Evolutionary conservation across 2,113 vertebrate genomes (phyloP).

Genomic region (Manacus vitellinus): DNA sequence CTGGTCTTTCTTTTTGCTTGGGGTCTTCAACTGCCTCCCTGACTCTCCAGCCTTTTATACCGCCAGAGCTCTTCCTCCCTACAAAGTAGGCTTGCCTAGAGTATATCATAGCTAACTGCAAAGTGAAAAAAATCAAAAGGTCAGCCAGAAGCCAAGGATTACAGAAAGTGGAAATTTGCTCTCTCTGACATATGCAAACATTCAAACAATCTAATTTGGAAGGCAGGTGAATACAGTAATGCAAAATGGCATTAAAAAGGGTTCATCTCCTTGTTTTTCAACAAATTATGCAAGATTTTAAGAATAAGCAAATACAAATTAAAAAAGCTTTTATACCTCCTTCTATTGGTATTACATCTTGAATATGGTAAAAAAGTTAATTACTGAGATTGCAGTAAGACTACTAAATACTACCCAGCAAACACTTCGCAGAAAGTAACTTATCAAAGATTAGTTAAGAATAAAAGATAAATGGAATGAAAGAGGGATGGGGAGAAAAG

Average conservation of each 20-base stretch:
- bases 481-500: not conserved
- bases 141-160: not conserved
- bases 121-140: not conserved
- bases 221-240: not conserved
- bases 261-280: not conserved
- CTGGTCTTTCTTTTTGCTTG: not conserved
- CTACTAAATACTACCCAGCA: not conserved
- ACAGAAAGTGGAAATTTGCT: not conserved
- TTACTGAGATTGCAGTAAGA: not conserved
- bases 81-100: not conserved
- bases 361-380: not conserved
- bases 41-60: not conserved
- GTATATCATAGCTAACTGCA: not conserved
- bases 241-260: not conserved
- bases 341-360: not conserved
- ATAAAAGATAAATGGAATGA: not conserved
- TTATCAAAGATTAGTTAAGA: not conserved
- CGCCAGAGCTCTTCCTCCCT: not conserved
- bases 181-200: not conserved
- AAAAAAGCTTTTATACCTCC: not conserved
- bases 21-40: not conserved
- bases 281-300: not conserved
- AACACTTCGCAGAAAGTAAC: not conserved
- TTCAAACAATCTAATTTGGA: not conserved
- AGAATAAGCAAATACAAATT: not conserved